Conservation (phyloP, 1,140 invertebrate species). For the Cataglyphis hispanica region DNA sequence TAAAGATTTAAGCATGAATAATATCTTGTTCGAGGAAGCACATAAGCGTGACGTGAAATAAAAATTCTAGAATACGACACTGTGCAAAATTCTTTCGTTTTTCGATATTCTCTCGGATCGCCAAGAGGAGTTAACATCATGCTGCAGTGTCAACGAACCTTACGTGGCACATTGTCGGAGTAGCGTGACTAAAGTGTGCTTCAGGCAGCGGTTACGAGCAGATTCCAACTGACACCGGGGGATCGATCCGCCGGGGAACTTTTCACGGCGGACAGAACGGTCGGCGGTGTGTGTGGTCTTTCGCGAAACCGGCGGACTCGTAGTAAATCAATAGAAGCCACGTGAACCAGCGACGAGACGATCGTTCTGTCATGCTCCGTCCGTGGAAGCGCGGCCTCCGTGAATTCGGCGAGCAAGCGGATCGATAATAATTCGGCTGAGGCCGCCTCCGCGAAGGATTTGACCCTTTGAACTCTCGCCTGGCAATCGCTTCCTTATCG, state of each 20-base stretch:
- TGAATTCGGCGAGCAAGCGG: constrained; percentile 46
- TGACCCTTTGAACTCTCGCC: constrained; percentile 51
- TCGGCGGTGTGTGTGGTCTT: constrained; percentile 55
- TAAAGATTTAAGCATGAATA: background rate
- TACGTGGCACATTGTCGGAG: constrained; percentile 67
- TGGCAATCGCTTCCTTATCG: background rate
- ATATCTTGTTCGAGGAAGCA: background rate
- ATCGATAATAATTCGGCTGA: constrained; percentile 63
- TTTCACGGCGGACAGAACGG: constrained; percentile 62
- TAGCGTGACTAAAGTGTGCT: constrained; percentile 69
- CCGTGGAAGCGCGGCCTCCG: constrained; percentile 33
- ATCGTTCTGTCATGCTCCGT: constrained; percentile 54
- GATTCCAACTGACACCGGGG: constrained; percentile 66
- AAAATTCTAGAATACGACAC: background rate
- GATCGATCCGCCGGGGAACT: constrained; percentile 67
- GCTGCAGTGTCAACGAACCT: constrained; percentile 69
- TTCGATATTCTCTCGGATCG: background rate
- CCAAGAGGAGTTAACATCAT: background rate
- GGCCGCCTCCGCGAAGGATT: constrained; percentile 40
- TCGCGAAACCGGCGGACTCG: constrained; percentile 66
- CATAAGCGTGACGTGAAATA: background rate
- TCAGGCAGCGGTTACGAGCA: constrained; percentile 64
- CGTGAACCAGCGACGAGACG: constrained; percentile 68
- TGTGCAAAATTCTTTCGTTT: background rate
- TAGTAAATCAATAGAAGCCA: constrained; percentile 75